Conservation (phyloP, 1,140 invertebrate species). For the Saccostrea glomerata region DNA sequence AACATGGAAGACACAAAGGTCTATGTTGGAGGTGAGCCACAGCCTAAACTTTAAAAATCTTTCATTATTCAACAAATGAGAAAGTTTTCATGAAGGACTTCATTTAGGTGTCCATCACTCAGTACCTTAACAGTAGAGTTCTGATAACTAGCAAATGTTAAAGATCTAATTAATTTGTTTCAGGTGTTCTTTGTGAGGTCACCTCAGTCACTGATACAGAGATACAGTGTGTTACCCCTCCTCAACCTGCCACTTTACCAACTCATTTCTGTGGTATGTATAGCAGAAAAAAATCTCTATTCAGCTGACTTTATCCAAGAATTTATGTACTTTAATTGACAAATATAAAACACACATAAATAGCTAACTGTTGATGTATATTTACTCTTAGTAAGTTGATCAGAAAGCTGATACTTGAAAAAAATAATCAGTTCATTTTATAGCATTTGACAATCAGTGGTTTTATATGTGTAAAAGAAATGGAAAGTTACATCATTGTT, state of each 20-base stretch:
- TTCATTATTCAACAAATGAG: background rate
- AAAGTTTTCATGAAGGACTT: background rate
- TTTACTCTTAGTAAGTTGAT: no score
- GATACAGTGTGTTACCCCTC: constrained; percentile 53
- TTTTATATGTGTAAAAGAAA: no score
- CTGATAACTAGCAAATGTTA: background rate
- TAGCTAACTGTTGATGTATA: no score
- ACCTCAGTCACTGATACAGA: constrained; percentile 40
- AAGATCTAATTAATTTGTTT: background rate
- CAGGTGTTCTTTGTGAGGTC: constrained; percentile 12
- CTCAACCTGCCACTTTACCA: constrained; percentile 35
- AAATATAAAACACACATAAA: no score
- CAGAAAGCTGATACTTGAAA: no score
- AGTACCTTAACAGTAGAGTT: no score
- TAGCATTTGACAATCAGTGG: no score
- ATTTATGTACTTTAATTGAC: no score
- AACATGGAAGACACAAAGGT: constrained; percentile 50
- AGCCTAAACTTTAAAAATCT: background rate
- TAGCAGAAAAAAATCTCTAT: background rate
- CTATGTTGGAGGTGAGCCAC: constrained; percentile 56
- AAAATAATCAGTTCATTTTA: no score
- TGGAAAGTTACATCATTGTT: background rate
- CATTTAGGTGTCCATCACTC: no score
- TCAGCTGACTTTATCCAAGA: no score
- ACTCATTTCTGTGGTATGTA: background rate